Percentiles rank a stretch among this genome's conserved stretches.
Evolutionary conservation across 2,888 invertebrate genomes (phyloP).

Genomic region (Branchipolynoe longqiensis): DNA sequence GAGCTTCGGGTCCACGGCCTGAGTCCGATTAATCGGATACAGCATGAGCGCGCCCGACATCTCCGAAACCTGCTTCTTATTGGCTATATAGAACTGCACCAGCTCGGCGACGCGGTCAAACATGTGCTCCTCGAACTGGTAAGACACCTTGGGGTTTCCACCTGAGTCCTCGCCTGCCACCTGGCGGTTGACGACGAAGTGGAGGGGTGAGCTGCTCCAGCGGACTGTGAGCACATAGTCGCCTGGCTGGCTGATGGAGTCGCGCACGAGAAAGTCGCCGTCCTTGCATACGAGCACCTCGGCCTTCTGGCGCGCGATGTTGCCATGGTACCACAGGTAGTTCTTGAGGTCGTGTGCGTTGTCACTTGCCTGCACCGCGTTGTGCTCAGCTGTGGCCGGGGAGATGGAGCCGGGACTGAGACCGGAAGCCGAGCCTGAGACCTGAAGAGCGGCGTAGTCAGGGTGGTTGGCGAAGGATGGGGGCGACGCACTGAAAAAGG

Average conservation of each 20-base stretch:
- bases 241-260: constrained; percentile 95
- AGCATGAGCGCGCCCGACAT: constrained; percentile 94
- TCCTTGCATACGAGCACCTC: constrained; percentile 79
- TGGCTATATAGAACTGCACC: constrained; percentile 95
- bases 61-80: constrained; percentile 92
- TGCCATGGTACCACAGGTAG: constrained; percentile 67
- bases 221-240: constrained; percentile 96
- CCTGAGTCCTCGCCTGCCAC: constrained; percentile 74
- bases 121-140: constrained; percentile 95
- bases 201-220: constrained; percentile 90
- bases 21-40: constrained; percentile 61
- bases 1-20: constrained; percentile 37
- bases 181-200: constrained; percentile 92
- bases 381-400: background rate
- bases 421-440: constrained; percentile 40
- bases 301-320: constrained; percentile 62
- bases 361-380: background rate
- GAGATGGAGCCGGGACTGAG: constrained; percentile 9
- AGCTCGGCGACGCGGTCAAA: constrained; percentile 96
- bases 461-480: constrained; percentile 56
- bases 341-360: constrained; percentile 58
- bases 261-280: constrained; percentile 94
- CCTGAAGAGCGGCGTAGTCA: constrained; percentile 60
- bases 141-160: constrained; percentile 86
- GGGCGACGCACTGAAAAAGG: constrained; percentile 52